A percentile compares a stretch with the other conserved stretches of the same genome.
Evolutionary conservation across 1,140 invertebrate genomes (phyloP).

Genomic region (Habropoda laboriosa): DNA sequence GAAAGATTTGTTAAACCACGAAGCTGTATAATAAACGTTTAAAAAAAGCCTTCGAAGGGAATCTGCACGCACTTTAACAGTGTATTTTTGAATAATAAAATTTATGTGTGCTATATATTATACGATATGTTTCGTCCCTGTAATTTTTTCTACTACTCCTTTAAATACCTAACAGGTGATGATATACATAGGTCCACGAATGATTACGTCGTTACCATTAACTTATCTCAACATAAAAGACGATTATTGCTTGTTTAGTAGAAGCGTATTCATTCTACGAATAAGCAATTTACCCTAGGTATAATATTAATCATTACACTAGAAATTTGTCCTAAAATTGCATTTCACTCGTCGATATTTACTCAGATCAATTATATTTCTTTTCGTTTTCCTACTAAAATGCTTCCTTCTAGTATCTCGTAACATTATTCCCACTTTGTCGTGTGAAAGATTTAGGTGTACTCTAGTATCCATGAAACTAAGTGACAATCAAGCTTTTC

Average conservation of each 20-base stretch:
- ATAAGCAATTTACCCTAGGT: neutral
- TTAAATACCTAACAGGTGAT: neutral
- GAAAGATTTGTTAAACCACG: neutral
- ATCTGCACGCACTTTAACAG: neutral
- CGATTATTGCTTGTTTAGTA: slow-evolving; percentile 1
- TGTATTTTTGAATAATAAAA: neutral
- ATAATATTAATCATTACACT: neutral
- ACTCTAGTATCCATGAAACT: neutral
- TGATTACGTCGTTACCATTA: neutral
- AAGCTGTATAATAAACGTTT: neutral
- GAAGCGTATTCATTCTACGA: neutral
- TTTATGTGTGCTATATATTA: neutral
- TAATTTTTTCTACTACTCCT: neutral
- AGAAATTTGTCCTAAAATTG: neutral
- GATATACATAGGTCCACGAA: slow-evolving; percentile 15
- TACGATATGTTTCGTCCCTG: slow-evolving; percentile 44
- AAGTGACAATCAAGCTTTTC: neutral
- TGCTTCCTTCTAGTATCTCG: neutral
- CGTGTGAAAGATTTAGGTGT: neutral
- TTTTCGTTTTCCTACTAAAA: neutral
- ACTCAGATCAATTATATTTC: neutral
- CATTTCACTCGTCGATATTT: neutral
- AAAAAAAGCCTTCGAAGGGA: neutral
- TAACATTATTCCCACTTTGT: neutral
- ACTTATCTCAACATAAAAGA: slow-evolving; percentile 1